phyloP scores from a whole-genome alignment of 92 coral and sea anemone genomes.

The Palythoa caribaeorum region DNA sequence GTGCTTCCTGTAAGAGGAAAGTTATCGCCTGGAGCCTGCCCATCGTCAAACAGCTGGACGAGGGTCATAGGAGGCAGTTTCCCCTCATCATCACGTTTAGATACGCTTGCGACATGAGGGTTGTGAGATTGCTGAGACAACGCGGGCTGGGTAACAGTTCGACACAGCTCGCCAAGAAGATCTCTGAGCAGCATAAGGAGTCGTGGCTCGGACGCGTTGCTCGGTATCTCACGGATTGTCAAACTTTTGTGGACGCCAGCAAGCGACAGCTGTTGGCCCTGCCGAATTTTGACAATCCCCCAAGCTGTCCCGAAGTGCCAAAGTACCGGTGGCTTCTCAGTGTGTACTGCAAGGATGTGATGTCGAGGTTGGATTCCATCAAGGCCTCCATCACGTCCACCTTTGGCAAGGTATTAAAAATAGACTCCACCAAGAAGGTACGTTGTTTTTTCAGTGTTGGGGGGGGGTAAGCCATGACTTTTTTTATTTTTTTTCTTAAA shows the following conservation, averaged over 20 bases:
- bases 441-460: too few species aligned
- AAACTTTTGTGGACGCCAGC: not conserved
- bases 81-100: not conserved
- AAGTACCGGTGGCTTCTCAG: not conserved
- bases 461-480: too few species aligned
- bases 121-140: conserved; percentile 47
- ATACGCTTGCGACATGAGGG: conserved; percentile 54
- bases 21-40: not conserved
- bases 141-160: conserved; percentile 45
- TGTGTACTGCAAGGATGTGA: not conserved
- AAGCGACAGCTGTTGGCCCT: not conserved
- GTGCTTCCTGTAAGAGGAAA: not conserved
- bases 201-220: conserved; percentile 44
- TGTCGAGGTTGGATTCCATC: not conserved
- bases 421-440: not conserved
- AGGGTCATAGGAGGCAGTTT: conserved; percentile 22
- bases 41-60: conserved; percentile 25
- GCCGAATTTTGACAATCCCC: not conserved
- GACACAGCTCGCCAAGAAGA: conserved; percentile 44
- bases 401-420: not conserved
- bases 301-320: not conserved
- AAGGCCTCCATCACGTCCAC: not conserved
- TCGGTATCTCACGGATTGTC: not conserved
- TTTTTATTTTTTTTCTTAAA: too few species aligned
- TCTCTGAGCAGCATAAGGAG: conserved; percentile 57